phyloP scores from a whole-genome alignment of 1,140 invertebrate genomes.

The Bombus terrestris region DNA sequence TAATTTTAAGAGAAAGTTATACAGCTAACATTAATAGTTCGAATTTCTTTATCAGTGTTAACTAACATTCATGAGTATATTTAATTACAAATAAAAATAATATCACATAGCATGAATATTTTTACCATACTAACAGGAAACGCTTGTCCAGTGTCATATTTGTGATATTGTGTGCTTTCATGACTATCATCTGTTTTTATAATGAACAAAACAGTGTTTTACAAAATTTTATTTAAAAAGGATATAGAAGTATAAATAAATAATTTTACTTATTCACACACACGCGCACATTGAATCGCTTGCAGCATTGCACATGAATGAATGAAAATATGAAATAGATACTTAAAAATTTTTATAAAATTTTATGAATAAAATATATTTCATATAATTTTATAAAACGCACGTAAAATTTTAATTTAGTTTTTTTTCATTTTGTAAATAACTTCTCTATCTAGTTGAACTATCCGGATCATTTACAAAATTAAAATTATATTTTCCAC shows the following conservation, averaged over 20 bases:
- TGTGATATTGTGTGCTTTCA: background rate
- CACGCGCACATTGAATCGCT: background rate
- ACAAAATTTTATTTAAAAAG: background rate
- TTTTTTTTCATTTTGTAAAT: background rate
- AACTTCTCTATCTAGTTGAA: background rate
- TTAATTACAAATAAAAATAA: conserved; percentile 27
- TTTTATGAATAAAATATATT: conserved; percentile 43
- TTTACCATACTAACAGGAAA: background rate
- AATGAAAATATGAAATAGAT: conserved; percentile 57
- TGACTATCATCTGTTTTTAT: background rate
- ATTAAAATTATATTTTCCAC: conserved; percentile 34
- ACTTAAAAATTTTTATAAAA: conserved; percentile 46
- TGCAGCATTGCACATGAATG: conserved; percentile 7
- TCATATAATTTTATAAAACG: background rate
- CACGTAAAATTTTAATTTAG: background rate
- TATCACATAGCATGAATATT: conserved; percentile 23
- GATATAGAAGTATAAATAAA: background rate
- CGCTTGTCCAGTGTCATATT: background rate
- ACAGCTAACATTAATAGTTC: background rate
- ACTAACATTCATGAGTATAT: background rate
- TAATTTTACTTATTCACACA: conserved; percentile 7
- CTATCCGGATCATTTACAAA: background rate
- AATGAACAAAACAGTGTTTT: background rate
- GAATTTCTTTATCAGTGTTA: background rate
- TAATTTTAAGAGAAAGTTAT: conserved; percentile 1